Conservation (phyloP, 2,113 vertebrate genomes). For the rat (Rattus norvegicus) region GRCr8 NC_086033.1:15710001-15710500, state of each 20-base stretch:
- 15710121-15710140: background rate
- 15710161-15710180: too few relatives aligned
- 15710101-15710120: background rate
- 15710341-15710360: background rate
- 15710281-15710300: too few relatives aligned
- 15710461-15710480: background rate
- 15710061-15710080: background rate
- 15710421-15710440: background rate
- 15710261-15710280: too few relatives aligned
- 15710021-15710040: background rate
- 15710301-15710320: background rate
- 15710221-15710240: background rate
- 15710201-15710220: background rate
- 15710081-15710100: background rate
- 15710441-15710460: background rate
- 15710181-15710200: background rate
- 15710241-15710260: background rate
- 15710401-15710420: background rate
- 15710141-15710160: background rate
- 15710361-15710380: background rate
- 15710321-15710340: too few relatives aligned
- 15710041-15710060: background rate
- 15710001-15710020: background rate
- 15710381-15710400: background rate
- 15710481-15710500: too few relatives aligned